Evolutionary conservation across 2,888 invertebrate genomes (phyloP), one percentile per base, ranked within the genome.

Genomic region (Melanchra persicariae): DNA sequence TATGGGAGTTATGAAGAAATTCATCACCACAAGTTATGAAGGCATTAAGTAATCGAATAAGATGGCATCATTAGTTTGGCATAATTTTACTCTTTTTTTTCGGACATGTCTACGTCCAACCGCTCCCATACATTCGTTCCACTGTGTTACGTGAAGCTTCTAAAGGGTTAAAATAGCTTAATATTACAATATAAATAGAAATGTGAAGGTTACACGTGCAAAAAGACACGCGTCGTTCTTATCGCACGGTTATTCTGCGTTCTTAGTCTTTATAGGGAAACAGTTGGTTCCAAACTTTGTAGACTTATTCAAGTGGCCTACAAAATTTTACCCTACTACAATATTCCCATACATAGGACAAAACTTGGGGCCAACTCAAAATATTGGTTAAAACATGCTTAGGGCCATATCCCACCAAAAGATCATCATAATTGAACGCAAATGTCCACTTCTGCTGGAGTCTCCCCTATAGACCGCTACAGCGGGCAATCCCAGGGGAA

Each of bases 391-490:
- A 57, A 60, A 34, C 15, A 58, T 45, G 58, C 3, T 8, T 37
- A 37, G 1, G 19, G 37, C 26, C 19, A 54, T 19, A n/a, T 77
- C n/a, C 12, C 9, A 24, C 37, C 19, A 51, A 77, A 78, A 74
- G 77, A 73, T 62, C 79, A 74, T 59, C 52, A 74, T 45, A n/a
- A 55, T 60, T 51, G 72, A 71, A 57, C 65, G 45, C 51, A 72
- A 76, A 76, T 72, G 78, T 51, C 64, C 63, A 57, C 26, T 78
- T 58, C 58, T 40, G 57, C 55, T 61, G n/a, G 55, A 59, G n/a
- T n/a, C 73, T 71, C 58, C 79, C 60, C 55, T 12, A 63, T 43
- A 62, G 63, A 51, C 45, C 17, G 51, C 59, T 45, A 67, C 68
- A 52, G 47, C 26, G 51, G 47, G 51, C 1, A 8, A 49, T 69